Evolutionary conservation across 2,888 invertebrate genomes (phyloP).

Genomic region (Mermis nigrescens): DNA sequence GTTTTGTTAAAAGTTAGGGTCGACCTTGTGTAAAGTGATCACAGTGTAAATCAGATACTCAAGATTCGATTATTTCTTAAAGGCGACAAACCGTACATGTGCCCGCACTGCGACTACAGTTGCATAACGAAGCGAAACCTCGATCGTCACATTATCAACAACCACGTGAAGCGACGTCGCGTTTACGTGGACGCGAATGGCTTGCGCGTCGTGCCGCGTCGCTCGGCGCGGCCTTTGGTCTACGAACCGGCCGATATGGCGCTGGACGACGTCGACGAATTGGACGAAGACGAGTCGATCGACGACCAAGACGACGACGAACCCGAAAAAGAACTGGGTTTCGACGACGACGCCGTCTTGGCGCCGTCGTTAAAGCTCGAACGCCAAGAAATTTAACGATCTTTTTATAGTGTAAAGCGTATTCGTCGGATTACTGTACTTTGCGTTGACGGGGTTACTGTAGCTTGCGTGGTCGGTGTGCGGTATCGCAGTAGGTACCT

Average conservation of each 20-base stretch:
- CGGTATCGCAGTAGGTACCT: no score
- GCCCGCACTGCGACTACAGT: slow-evolving; percentile 23
- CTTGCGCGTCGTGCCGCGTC: neutral
- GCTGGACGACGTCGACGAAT: neutral
- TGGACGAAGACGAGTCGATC: neutral
- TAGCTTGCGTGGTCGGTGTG: no score
- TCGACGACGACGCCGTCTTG: no score
- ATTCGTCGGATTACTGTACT: no score
- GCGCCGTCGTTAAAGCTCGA: no score
- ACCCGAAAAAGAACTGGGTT: neutral
- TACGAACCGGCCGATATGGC: neutral
- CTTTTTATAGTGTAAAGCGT: no score
- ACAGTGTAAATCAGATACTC: no score
- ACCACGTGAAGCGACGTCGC: slow-evolving; percentile 17
- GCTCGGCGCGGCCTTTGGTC: neutral
- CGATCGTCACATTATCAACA: slow-evolving; percentile 25
- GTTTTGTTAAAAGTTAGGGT: no score
- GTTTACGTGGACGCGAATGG: neutral
- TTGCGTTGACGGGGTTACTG: no score
- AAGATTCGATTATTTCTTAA: no score
- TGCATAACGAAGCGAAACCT: slow-evolving; percentile 27
- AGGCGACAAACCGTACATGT: slow-evolving; percentile 26
- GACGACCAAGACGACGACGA: neutral
- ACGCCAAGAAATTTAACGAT: no score
- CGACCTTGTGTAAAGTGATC: no score